Base-by-base conservation (phyloP, 53 echinoderm and acorn worm species). In the Zoroaster sp. region DNA sequence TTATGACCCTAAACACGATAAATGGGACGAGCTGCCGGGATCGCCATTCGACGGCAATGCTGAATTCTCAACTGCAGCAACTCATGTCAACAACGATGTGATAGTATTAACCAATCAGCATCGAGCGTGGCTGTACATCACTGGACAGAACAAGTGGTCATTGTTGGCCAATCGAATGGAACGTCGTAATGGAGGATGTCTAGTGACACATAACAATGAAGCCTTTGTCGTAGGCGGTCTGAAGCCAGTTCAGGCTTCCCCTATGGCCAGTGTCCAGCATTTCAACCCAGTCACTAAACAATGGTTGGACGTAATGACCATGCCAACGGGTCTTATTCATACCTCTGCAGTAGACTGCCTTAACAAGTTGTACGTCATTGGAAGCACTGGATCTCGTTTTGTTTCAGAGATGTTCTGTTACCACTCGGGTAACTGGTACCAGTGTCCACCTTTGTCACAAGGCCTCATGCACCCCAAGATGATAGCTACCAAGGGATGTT, bases 391-490 rank as follows among this genome's bases (percentile, higher is more conserved):
- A 9, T 82, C 90, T 2, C 81, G 82, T 33, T 82, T 79, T 34
- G 44, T 73, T 17, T 81, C 90, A 0, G 73, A 80, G 40, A 89
- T 89, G 81, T 63, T 89, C 33, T 89, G 90, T 55, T 89, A 71
- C 65, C 11, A 63, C n/a, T 11, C 18, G 0, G 33, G 28, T 18
- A 21, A 4, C 0, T 89, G 90, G 90, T n/a, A 33, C 6, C 21
- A 44, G 2, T 80, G 90, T 28, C 34, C 34, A 23, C 44, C 81
- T 1, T 30, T 80, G 54, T 80, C 90, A 1, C 8, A 63, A 17
- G 38, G 65, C 21, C 73, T 89, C n/a, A 82, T 74, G 65, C 72
- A 72, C 23, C 72, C 82, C 0, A 54, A 89, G 17, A 35, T 73
- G 35, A 59, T 80, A 4, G 90, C 82, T 18, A 0, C 81, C 30